Evolutionary conservation across 2,797 vertebrate genomes (phyloP), one percentile per base, ranked within the genome.

Genomic region (Micropoecilia bifurca): DNA sequence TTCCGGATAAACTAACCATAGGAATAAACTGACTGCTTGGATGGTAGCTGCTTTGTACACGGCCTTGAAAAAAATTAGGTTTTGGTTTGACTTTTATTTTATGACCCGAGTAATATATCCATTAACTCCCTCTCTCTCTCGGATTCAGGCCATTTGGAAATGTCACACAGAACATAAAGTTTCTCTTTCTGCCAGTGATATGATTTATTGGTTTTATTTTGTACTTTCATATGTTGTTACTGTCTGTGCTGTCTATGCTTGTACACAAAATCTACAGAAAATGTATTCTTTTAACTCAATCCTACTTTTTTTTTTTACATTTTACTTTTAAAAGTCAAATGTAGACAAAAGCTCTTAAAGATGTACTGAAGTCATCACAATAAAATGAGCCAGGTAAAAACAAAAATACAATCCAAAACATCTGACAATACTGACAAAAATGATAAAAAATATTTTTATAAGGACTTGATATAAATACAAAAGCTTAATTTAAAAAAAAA

Each of bases 1-100:
- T 90, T 85, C 86, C 59, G 33, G 88, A 91, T 90, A 89, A 78
- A 72, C 18, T 79, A 75, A 28, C 77, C 50, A 76, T 77, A 47
- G 76, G 82, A 78, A 77, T 75, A 30, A 83, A 72, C 91, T 36
- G 6, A 66, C 33, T 66, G 61, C 20, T 41, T 39, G 8, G 33
- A 68, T 4, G 4, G 2, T 20, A 12, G 36, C 63, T 41, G 63
- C 28, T 61, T 30, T 61, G 57, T 33, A 33, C 30, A 30, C 57
- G 16, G n/a, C 28, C 28, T 18, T 30, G 57, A 12, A 61, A 30
- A 33, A 33, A 12, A 30, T 59, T 14, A 30, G 28, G n/a, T 59
- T 59, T 59, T 6, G 57, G 28, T 61, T 61, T 61, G 13, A 33
- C 28, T 30, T 61, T 33, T 61, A 59, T 30, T 61, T 33, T 30